Conservation (phyloP, 2,113 vertebrate genomes). For the Loxodonta africana region DNA sequence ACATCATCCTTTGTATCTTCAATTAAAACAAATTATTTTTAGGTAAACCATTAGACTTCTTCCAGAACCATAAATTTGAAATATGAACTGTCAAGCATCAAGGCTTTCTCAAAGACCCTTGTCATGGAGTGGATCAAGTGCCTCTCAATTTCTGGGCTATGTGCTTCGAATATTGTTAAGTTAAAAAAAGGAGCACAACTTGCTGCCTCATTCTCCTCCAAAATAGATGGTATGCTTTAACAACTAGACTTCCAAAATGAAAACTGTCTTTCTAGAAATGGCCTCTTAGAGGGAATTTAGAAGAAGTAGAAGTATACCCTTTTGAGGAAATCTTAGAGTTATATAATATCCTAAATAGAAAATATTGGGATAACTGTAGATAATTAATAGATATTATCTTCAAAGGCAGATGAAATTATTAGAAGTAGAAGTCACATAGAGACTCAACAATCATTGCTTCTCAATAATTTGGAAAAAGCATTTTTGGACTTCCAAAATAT, state of each 20-base stretch:
- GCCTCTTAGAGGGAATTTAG: not conserved
- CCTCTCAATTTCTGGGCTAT: not conserved
- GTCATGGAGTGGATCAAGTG: not conserved
- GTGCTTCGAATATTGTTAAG: not conserved
- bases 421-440: not conserved
- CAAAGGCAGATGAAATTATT: not conserved
- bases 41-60: not conserved
- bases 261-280: not conserved
- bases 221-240: not conserved
- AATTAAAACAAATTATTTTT: not conserved
- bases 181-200: not conserved
- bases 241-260: not conserved
- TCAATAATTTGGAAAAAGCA: not conserved
- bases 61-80: constrained; percentile 27
- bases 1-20: not conserved
- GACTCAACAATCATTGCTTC: not conserved
- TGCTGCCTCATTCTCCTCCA: not conserved
- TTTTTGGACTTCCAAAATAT: not conserved
- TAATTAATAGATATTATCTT: not conserved
- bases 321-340: not conserved
- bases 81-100: not conserved
- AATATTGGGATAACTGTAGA: not conserved
- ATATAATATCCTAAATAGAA: not conserved
- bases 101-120: not conserved
- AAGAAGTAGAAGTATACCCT: not conserved